phyloP scores from a whole-genome alignment of 2,113 vertebrate species.

The Nycticebus coucang region DNA sequence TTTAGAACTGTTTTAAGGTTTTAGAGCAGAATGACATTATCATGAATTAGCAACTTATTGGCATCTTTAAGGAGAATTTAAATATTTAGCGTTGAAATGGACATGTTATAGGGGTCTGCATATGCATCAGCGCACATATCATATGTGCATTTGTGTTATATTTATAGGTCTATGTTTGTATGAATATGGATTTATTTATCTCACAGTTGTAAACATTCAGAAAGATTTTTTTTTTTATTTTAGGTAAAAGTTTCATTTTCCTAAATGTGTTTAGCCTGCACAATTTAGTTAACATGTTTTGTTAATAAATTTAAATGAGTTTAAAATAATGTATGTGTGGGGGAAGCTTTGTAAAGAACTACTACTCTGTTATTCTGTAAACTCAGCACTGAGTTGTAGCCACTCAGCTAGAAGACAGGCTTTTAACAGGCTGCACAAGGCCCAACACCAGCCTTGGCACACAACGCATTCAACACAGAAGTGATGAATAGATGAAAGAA shows the following conservation, averaged over 20 bases:
- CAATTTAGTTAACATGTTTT: not conserved
- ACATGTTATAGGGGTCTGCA: slow-evolving; percentile 47
- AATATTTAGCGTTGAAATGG: slow-evolving; percentile 67
- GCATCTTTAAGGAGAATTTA: slow-evolving; percentile 64
- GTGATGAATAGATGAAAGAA: not conserved
- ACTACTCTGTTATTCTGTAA: not conserved
- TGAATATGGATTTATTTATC: slow-evolving; percentile 39
- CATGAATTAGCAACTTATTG: slow-evolving; percentile 70
- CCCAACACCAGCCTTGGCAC: not conserved
- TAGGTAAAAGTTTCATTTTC: slow-evolving; percentile 51
- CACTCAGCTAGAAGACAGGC: not conserved
- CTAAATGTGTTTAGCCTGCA: slow-evolving; percentile 4
- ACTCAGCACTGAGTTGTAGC: not conserved
- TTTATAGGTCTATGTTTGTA: slow-evolving; percentile 44
- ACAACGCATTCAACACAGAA: not conserved
- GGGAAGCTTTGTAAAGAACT: not conserved
- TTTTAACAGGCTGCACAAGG: not conserved
- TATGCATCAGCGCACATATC: slow-evolving; percentile 12
- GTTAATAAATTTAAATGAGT: slow-evolving; percentile 40
- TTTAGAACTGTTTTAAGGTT: slow-evolving; percentile 51
- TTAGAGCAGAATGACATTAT: slow-evolving; percentile 62
- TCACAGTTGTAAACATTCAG: slow-evolving; percentile 41
- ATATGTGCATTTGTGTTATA: not conserved
- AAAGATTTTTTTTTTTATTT: slow-evolving; percentile 5
- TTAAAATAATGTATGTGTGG: not conserved